These are phyloP conservation scores for Rhagoletis zephyria DNA, from an alignment of 1,140 invertebrate genomes.

Conservation along the genomic window DNA sequence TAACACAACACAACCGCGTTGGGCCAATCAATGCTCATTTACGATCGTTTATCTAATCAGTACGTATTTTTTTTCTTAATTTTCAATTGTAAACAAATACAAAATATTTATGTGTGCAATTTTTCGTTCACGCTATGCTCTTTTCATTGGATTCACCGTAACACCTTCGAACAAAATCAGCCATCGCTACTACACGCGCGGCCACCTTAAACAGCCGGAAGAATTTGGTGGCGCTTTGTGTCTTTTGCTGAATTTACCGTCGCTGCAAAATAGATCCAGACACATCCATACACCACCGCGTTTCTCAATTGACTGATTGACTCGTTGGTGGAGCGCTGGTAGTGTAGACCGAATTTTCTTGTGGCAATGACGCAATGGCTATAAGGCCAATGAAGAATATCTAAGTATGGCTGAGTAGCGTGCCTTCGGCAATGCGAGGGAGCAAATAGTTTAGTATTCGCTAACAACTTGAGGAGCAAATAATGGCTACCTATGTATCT, in stretches of 20 bases:
- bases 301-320: conserved; percentile 35
- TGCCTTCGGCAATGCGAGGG: not conserved
- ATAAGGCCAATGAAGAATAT: not conserved
- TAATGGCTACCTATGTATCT: not conserved
- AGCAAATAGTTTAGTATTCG: not conserved
- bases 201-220: not conserved
- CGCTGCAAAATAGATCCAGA: not conserved
- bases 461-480: conserved; percentile 5
- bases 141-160: not conserved
- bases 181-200: not conserved
- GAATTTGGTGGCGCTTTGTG: not conserved
- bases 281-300: conserved; percentile 7
- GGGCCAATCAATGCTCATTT: not conserved
- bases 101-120: not conserved
- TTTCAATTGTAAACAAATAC: conserved; percentile 29
- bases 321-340: not conserved
- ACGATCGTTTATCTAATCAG: conserved; percentile 48
- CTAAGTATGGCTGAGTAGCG: not conserved
- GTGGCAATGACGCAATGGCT: conserved; percentile 24
- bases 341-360: not conserved
- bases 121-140: not conserved
- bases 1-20: not conserved
- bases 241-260: not conserved
- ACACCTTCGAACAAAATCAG: not conserved
- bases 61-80: not conserved